These are phyloP conservation scores for Chelonia mydas DNA, from an alignment of 2,797 vertebrate species.

Conservation along the genomic window DNA sequence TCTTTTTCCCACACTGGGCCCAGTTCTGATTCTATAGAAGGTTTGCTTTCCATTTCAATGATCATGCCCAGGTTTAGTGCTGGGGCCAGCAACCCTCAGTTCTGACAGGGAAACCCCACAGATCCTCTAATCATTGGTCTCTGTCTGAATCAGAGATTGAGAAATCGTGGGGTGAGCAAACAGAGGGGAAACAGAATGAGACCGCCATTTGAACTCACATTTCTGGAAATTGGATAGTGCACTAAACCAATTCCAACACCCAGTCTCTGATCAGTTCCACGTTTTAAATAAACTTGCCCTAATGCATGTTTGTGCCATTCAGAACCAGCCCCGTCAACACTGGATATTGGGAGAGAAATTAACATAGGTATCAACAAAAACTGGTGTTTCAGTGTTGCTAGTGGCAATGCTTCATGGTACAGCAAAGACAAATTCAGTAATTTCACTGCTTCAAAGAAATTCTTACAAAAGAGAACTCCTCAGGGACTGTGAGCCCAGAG, in stretches of 20 bases:
- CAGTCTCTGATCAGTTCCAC: not conserved
- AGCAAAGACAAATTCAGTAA: slow-evolving; percentile 26
- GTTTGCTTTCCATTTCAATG: slow-evolving; percentile 48
- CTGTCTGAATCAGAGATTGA: not conserved
- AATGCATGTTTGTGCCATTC: not conserved
- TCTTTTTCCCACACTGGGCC: not conserved
- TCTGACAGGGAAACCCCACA: slow-evolving; percentile 25
- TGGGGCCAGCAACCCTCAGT: slow-evolving; percentile 2
- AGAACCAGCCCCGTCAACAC: accelerated
- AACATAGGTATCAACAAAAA: not conserved
- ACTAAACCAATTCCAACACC: not conserved
- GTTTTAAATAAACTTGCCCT: not conserved
- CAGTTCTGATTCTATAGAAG: slow-evolving; percentile 4
- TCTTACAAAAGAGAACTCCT: slow-evolving; percentile 12
- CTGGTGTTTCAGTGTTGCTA: not conserved
- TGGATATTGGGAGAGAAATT: not conserved
- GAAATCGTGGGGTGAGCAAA: not conserved
- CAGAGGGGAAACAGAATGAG: not conserved
- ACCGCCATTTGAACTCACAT: not conserved
- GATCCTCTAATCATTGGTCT: slow-evolving; percentile 15
- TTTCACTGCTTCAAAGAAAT: slow-evolving; percentile 6
- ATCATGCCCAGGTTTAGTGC: not conserved
- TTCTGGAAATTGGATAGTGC: not conserved
- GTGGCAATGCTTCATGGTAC: not conserved
- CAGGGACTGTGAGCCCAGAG: slow-evolving; percentile 11